phyloP scores from a whole-genome alignment of 2,797 vertebrate genomes.

The Morelia viridis region DNA sequence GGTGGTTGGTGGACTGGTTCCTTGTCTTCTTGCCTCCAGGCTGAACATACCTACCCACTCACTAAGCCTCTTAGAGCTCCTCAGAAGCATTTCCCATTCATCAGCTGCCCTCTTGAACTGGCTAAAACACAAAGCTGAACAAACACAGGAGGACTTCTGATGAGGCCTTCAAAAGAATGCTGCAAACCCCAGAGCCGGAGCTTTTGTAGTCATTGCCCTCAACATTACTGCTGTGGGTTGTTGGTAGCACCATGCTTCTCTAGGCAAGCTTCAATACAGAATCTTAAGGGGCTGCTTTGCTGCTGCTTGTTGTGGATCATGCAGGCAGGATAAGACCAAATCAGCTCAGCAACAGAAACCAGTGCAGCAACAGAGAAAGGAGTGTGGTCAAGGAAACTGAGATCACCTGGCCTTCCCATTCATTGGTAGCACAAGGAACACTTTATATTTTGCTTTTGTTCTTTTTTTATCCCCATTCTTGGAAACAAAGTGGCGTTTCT shows the following conservation, averaged over 20 bases:
- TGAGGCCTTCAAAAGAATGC: background rate
- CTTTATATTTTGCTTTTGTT: constrained; percentile 71
- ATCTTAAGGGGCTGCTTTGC: background rate
- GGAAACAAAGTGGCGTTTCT: constrained; percentile 71
- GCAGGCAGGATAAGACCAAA: background rate
- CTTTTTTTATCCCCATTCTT: constrained; percentile 58
- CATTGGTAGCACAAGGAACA: constrained; percentile 49
- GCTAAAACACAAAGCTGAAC: background rate
- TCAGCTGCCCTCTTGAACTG: background rate
- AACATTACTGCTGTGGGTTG: background rate
- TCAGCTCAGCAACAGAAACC: background rate
- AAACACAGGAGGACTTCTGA: background rate
- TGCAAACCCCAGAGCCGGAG: background rate
- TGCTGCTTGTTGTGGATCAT: background rate
- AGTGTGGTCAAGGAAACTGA: background rate
- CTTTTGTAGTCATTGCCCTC: background rate
- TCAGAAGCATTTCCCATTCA: background rate
- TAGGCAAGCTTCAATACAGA: background rate
- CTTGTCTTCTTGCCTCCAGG: background rate
- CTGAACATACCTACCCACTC: background rate
- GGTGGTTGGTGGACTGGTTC: background rate
- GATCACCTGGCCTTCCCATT: constrained; percentile 43
- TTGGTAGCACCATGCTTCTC: background rate
- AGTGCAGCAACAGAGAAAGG: background rate
- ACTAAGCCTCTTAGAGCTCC: background rate